A percentile compares a stretch with the other conserved stretches of the same genome.
These are phyloP conservation scores for Drosophila mercatorum DNA, from an alignment of 2,888 invertebrate genomes.

Conservation along the genomic window DNA sequence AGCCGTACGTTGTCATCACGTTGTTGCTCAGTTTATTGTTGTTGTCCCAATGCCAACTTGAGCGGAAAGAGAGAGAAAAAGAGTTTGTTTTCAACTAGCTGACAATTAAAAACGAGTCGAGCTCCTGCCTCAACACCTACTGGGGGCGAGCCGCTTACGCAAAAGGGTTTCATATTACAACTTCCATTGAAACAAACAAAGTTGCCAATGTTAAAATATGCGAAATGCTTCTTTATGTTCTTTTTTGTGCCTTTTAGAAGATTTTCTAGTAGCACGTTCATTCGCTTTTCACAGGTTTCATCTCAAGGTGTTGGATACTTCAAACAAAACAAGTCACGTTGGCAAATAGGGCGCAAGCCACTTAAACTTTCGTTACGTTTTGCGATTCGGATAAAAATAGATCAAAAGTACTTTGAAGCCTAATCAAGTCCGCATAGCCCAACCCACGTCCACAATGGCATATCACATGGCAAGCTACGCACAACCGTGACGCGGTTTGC, in stretches of 20 bases:
- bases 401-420: slow-evolving; percentile 48
- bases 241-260: neutral
- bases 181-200: slow-evolving; percentile 49
- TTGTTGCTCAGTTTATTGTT: slow-evolving; percentile 31
- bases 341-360: slow-evolving; percentile 28
- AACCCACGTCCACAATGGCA: slow-evolving; percentile 35
- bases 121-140: slow-evolving; percentile 1
- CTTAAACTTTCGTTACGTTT: slow-evolving; percentile 16
- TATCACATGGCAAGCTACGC: slow-evolving; percentile 10
- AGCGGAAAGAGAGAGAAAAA: neutral
- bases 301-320: slow-evolving; percentile 50
- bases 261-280: slow-evolving; percentile 22
- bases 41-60: slow-evolving; percentile 28
- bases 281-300: slow-evolving; percentile 36
- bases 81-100: slow-evolving; percentile 33
- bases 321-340: slow-evolving; percentile 67
- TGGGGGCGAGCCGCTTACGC: slow-evolving; percentile 56
- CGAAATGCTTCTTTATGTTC: slow-evolving; percentile 22
- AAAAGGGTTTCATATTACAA: slow-evolving; percentile 77
- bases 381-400: slow-evolving; percentile 10
- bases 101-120: slow-evolving; percentile 58
- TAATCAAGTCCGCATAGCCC: slow-evolving; percentile 4
- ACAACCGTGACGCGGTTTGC: slow-evolving; percentile 41
- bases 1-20: slow-evolving; percentile 56
- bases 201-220: slow-evolving; percentile 63